Base-by-base conservation (phyloP, 2,888 invertebrate genomes). In the Agrochola circellaris region DNA sequence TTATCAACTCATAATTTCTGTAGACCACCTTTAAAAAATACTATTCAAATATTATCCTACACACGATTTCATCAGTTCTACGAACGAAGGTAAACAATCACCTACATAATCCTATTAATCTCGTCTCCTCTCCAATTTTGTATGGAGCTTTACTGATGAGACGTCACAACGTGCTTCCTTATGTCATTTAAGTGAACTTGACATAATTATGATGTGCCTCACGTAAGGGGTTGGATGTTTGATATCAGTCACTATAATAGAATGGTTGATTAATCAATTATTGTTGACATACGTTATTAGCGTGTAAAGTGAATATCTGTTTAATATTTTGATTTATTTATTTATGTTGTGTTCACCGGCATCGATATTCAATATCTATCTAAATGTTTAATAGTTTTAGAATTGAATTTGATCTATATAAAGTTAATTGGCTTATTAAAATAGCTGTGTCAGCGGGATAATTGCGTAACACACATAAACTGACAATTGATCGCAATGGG, bases 91-190 rank as follows among this genome's bases (percentile, higher is more conserved):
- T 70, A 78, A 81, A 71, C 78, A 77, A 38, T 70, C 38, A 42
- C 5, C 30, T 48, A 34, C 45, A 62, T 70, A 72, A 84, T 82
- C 79, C 73, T 34, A 70, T 79, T 73, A 84, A 83, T 81, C 61
- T 58, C 15, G 51, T 11, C 48, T 58, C 15, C 61, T 58, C 78
- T 81, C 61, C 79, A 67, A 81, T 81, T 83, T 81, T 67, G 79
- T 62, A 34, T 45, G 70, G 48, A 42, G 70, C 60, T 78, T 66
- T 65, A 2, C 83, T 51, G 70, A 71, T 67, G 70, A 78, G 83
- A 62, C 54, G 30, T 56, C 17, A 69, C 48, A n/a, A 56, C 70
- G 79, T 70, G 60, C 34, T 51, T 26, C 51, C 20, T 30, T 30
- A 34, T 17, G 58, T 17, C 38, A 26, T n/a, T 2, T 66, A 65